Evolutionary conservation across 2,888 invertebrate species (phyloP).

Genomic region (Drosophila tripunctata): DNA sequence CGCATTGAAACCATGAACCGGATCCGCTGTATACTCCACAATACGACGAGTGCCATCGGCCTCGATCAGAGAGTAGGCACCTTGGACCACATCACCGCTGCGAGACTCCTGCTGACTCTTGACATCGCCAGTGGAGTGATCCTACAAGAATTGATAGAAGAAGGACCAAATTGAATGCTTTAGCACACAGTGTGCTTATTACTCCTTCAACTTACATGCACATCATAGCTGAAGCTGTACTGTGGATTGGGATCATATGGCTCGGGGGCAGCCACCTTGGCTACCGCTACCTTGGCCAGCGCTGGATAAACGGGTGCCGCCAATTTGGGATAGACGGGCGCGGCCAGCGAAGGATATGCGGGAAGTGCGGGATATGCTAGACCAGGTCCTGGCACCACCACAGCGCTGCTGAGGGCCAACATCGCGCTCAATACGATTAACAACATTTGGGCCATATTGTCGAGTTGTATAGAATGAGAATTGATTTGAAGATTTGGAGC

Average conservation of each 20-base stretch:
- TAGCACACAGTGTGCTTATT: background rate
- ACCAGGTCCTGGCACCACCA: conserved; percentile 79
- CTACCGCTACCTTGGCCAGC: conserved; percentile 73
- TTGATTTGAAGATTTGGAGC: conserved; percentile 17
- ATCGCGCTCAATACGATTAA: conserved; percentile 79
- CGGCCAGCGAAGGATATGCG: conserved; percentile 57
- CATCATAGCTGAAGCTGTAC: conserved; percentile 86
- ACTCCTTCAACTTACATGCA: conserved; percentile 84
- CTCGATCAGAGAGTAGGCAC: conserved; percentile 86
- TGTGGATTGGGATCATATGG: conserved; percentile 85
- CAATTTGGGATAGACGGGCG: conserved; percentile 56
- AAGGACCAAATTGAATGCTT: no score
- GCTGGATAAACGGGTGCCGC: conserved; percentile 66
- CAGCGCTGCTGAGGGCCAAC: conserved; percentile 75
- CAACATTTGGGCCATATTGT: conserved; percentile 82
- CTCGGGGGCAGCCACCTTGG: conserved; percentile 81
- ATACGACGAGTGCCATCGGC: conserved; percentile 86
- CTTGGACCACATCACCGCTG: conserved; percentile 86
- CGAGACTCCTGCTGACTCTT: conserved; percentile 86
- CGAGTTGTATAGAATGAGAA: conserved; percentile 9
- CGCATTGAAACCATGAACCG: conserved; percentile 86
- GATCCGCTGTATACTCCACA: conserved; percentile 86
- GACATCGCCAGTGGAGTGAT: conserved; percentile 85
- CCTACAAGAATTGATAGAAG: conserved; percentile 64
- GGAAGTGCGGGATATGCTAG: conserved; percentile 57